Percentiles rank a stretch among this genome's conserved stretches.
These are phyloP conservation scores for Aradophagus sp. DNA, from an alignment of 1,140 invertebrate species.

Conservation along the genomic window DNA sequence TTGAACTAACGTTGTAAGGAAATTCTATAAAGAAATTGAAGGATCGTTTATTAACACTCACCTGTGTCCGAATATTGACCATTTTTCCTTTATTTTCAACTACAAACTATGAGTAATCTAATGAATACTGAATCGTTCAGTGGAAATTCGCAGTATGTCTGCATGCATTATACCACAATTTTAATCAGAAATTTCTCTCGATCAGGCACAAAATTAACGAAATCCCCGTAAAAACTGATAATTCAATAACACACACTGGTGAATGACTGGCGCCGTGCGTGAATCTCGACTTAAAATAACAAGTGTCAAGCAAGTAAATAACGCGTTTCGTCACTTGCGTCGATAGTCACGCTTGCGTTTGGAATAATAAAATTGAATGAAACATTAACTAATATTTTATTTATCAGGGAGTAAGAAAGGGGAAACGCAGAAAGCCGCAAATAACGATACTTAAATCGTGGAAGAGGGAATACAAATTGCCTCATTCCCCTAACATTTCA, in stretches of 20 bases:
- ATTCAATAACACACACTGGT: too few species aligned
- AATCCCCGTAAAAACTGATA: too few species aligned
- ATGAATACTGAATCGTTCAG: slow-evolving; percentile 43
- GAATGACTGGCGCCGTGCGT: neutral
- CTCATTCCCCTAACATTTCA: slow-evolving; percentile 38
- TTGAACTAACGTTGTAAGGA: too few species aligned
- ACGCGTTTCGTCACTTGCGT: slow-evolving; percentile 10
- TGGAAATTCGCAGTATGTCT: slow-evolving; percentile 28
- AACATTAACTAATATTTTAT: slow-evolving; percentile 68
- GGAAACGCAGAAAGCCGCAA: slow-evolving; percentile 48
- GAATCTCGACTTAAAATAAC: neutral
- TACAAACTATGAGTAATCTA: slow-evolving; percentile 35
- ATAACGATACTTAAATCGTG: slow-evolving; percentile 40
- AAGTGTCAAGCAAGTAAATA: slow-evolving; percentile 21
- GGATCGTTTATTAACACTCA: too few species aligned
- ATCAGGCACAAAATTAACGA: too few species aligned
- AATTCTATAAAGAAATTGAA: too few species aligned
- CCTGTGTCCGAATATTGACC: too few species aligned
- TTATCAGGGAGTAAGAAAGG: slow-evolving; percentile 61
- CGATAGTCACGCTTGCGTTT: slow-evolving; percentile 41
- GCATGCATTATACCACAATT: too few species aligned
- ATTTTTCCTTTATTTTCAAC: slow-evolving; percentile 19
- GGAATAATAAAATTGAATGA: slow-evolving; percentile 69
- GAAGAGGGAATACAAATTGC: slow-evolving; percentile 50
- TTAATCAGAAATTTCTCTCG: too few species aligned